Evolutionary conservation across 64 coral and sea anemone genomes (phyloP).

Genomic region (Astreopora myriophthalma): DNA sequence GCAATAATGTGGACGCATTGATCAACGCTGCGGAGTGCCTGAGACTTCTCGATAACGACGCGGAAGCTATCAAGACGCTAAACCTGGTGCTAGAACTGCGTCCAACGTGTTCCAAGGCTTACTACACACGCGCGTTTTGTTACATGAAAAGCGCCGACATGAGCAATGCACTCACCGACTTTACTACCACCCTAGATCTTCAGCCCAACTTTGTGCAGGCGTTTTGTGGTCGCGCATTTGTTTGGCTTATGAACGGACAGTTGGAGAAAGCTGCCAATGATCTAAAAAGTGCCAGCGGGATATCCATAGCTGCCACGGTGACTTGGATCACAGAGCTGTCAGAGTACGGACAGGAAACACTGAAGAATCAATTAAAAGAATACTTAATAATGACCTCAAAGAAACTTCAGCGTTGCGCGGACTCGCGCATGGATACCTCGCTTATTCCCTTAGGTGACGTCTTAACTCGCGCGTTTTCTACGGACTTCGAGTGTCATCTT

Average conservation of each 20-base stretch:
- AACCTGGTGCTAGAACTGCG: conserved; percentile 28
- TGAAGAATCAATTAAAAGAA: conserved; percentile 52
- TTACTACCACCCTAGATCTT: conserved; percentile 56
- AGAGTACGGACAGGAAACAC: conserved; percentile 26
- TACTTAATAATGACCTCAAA: conserved; percentile 44
- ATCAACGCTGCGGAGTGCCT: conserved; percentile 71
- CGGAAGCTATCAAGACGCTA: conserved; percentile 60
- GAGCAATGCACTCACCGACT: conserved; percentile 66
- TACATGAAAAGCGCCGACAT: conserved; percentile 58
- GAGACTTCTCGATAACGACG: conserved; percentile 62
- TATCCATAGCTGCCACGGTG: conserved; percentile 40
- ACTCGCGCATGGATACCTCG: conserved; percentile 17
- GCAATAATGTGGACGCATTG: conserved; percentile 72
- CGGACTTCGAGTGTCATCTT: conserved; percentile 75
- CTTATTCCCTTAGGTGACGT: conserved; percentile 53
- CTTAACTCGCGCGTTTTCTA: conserved; percentile 63
- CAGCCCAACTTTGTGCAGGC: conserved; percentile 67
- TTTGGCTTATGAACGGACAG: conserved; percentile 45
- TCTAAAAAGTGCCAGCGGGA: conserved; percentile 40
- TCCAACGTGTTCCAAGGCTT: conserved; percentile 63
- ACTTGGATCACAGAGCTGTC: conserved; percentile 67
- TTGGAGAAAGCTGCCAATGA: conserved; percentile 50
- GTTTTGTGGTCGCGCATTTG: conserved; percentile 63
- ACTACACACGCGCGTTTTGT: conserved; percentile 66
- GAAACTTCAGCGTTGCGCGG: conserved; percentile 5